phyloP scores from a whole-genome alignment of 2,888 invertebrate genomes.

The Drosophila macrothrix region DNA sequence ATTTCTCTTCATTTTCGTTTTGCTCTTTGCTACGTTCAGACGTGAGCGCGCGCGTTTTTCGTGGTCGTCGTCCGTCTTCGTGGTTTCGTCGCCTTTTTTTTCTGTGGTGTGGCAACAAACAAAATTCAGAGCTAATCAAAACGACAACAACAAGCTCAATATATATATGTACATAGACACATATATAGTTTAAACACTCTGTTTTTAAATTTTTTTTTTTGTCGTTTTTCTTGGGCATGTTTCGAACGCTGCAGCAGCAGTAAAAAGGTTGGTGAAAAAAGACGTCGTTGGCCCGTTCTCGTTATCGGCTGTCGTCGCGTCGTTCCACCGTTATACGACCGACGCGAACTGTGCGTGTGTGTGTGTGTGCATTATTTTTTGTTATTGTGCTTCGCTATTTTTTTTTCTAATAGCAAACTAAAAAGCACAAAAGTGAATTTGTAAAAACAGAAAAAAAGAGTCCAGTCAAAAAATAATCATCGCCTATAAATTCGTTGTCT shows the following conservation, averaged over 20 bases:
- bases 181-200: constrained; percentile 24
- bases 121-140: constrained; percentile 28
- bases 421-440: constrained; percentile 38
- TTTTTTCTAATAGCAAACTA: constrained; percentile 15
- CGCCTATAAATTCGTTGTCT: constrained; percentile 23
- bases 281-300: constrained; percentile 54
- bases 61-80: constrained; percentile 37
- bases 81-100: constrained; percentile 46
- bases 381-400: constrained; percentile 57
- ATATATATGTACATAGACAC: constrained; percentile 17
- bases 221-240: constrained; percentile 56
- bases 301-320: constrained; percentile 60
- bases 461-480: constrained; percentile 26
- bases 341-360: constrained; percentile 34
- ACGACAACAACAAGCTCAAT: constrained; percentile 28
- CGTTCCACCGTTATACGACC: constrained; percentile 58
- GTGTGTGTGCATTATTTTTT: constrained; percentile 58
- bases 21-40: constrained; percentile 60
- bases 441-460: background rate
- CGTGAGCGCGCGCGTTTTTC: constrained; percentile 62
- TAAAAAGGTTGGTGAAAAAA: constrained; percentile 63
- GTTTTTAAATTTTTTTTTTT: constrained; percentile 19
- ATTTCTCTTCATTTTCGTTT: constrained; percentile 63
- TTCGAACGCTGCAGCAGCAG: constrained; percentile 47
- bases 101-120: constrained; percentile 47